Evolutionary conservation across 2,797 vertebrate species (phyloP), one percentile per base, ranked within the genome.

Genomic region (Sphaeramia orbicularis): DNA sequence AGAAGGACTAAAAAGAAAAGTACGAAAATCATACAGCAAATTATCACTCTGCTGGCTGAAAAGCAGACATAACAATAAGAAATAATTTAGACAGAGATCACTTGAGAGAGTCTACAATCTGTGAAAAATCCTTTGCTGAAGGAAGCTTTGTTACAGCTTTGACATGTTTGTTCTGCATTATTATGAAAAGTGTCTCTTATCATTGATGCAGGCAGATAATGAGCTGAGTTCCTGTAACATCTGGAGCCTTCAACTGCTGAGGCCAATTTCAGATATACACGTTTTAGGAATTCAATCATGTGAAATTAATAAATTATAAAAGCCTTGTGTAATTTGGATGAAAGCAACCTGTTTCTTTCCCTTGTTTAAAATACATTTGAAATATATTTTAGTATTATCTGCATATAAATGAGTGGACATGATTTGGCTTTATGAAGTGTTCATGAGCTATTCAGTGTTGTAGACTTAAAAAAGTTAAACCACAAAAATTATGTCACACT

Each of bases 211-310:
- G 15, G 15, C 45, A 78, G 45, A 71, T 71, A 55, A 76, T 76
- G 71, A 80, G 71, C 58, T 15, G 65, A 66, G 68, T 57, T 37
- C 0, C 7, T 38, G 41, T 42, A 38, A 44, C 69, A 76, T 74
- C 71, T 76, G 70, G 66, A 65, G 43, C 38, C 42, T 68, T 63
- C 21, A 47, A 57, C 44, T 73, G 73, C 43, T 7, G 21, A 18
- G 32, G 21, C 24, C 37, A 44, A 45, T 67, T 61, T 58, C 38
- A 52, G 44, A 35, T 52, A 65, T 48, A 18, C 64, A 4, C 57
- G 18, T 49, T 41, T 60, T 42, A 41, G 19, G 30, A 48, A 73
- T 50, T 47, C 59, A 70, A 41, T 52, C 58, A 27, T 36, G 13
- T 40, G 7, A 12, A 38, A 12, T 59, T 30, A 3, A 19, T 51